These are phyloP conservation scores for Seira musarum DNA, from an alignment of 2,888 invertebrate genomes.

Conservation along the genomic window DNA sequence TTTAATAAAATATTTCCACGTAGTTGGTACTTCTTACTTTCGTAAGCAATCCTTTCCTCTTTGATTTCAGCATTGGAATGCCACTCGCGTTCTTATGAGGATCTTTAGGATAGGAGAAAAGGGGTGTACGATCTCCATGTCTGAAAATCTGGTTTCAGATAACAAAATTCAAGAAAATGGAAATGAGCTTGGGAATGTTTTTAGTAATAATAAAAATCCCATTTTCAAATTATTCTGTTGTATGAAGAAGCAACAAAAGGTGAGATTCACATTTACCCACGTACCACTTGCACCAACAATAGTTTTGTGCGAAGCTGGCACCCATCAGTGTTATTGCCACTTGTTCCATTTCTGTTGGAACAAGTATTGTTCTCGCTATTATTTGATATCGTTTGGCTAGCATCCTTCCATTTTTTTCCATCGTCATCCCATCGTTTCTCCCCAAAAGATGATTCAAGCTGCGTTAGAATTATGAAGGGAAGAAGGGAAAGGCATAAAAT, in stretches of 20 bases:
- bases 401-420: background rate
- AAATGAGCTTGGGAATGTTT: no score
- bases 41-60: conserved; percentile 75
- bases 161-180: no score
- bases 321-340: conserved; percentile 25
- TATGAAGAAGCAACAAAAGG: background rate
- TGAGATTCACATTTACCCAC: background rate
- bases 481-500: background rate
- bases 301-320: conserved; percentile 6
- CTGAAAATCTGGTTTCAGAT: conserved; percentile 76
- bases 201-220: background rate
- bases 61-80: background rate
- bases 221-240: background rate
- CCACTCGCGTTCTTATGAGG: conserved; percentile 60
- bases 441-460: background rate
- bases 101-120: conserved; percentile 77
- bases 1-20: conserved; percentile 19
- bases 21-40: conserved; percentile 73
- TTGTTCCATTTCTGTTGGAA: conserved; percentile 16
- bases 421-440: background rate
- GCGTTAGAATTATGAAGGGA: background rate
- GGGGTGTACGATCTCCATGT: conserved; percentile 82
- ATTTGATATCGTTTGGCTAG: background rate
- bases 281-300: conserved; percentile 41
- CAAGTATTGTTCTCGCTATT: background rate